These are phyloP conservation scores for Carcinoscorpius rotundicauda DNA, from an alignment of 1,140 invertebrate species.

Conservation along the genomic window DNA sequence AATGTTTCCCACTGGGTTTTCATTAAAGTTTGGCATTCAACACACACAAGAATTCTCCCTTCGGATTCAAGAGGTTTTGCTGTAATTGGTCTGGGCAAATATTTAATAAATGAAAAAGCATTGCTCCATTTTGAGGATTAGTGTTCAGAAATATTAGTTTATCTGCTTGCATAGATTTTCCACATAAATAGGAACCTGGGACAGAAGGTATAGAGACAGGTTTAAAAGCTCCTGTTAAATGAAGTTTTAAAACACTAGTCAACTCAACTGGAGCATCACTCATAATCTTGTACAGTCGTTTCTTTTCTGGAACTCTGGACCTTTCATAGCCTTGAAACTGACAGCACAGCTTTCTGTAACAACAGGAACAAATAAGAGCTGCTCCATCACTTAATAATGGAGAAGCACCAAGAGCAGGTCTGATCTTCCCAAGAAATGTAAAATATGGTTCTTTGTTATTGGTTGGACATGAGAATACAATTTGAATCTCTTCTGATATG, in stretches of 20 bases:
- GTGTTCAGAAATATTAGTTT: too few relatives aligned
- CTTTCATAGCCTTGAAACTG: constrained; percentile 58
- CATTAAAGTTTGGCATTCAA: constrained; percentile 63
- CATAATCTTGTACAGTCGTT: constrained; percentile 31
- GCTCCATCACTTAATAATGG: constrained; percentile 62
- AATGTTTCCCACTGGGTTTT: constrained; percentile 75
- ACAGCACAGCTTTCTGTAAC: constrained; percentile 65
- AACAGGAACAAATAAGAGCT: constrained; percentile 59
- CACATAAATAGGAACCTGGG: constrained; percentile 31
- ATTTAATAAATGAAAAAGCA: constrained; percentile 74
- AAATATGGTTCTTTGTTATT: constrained; percentile 73
- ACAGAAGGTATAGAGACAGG: too few relatives aligned
- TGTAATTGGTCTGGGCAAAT: constrained; percentile 43
- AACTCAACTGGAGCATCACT: constrained; percentile 22
- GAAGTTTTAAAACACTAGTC: constrained; percentile 9
- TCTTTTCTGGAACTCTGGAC: constrained; percentile 28
- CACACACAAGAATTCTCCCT: constrained; percentile 69
- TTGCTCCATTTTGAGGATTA: constrained; percentile 15
- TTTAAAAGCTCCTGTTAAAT: constrained; percentile 9
- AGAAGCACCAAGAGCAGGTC: constrained; percentile 63
- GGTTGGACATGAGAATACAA: constrained; percentile 45
- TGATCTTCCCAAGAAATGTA: constrained; percentile 66
- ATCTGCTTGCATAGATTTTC: constrained; percentile 9
- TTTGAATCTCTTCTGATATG: too few relatives aligned
- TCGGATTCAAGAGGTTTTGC: constrained; percentile 42